Conservation (phyloP, 2,888 invertebrate species). For the Amblyjoppa proteus region DNA sequence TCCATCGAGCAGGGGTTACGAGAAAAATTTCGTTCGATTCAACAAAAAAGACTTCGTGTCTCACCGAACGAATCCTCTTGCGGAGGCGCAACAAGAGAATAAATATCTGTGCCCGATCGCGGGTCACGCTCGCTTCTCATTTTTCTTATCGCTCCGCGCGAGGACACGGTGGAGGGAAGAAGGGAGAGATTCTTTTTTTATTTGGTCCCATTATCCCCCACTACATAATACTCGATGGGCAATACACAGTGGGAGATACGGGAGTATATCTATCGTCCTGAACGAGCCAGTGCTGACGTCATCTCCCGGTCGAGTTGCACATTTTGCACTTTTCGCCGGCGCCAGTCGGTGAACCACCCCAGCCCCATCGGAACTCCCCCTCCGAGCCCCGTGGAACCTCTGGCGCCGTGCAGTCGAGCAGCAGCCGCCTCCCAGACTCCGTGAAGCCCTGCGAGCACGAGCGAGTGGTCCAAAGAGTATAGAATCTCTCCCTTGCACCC, state of each 20-base stretch:
- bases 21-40: neutral
- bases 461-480: slow-evolving; percentile 41
- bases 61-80: neutral
- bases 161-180: neutral
- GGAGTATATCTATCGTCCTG: slow-evolving; percentile 55
- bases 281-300: slow-evolving; percentile 65
- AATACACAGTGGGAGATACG: slow-evolving; percentile 32
- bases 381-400: slow-evolving; percentile 45
- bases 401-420: slow-evolving; percentile 64
- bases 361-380: slow-evolving; percentile 56
- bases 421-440: slow-evolving; percentile 61
- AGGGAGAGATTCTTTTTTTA: slow-evolving; percentile 45
- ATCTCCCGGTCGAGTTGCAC: slow-evolving; percentile 77
- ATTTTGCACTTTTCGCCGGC: slow-evolving; percentile 82
- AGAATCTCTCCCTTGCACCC: slow-evolving; percentile 37
- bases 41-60: neutral
- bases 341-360: slow-evolving; percentile 57
- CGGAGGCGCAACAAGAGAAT: neutral
- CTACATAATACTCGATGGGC: slow-evolving; percentile 35
- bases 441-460: slow-evolving; percentile 41
- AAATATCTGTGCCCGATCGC: neutral
- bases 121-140: slow-evolving; percentile 14
- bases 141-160: neutral
- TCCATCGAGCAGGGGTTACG: no score
- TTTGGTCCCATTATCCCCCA: slow-evolving; percentile 55